Percentiles rank a stretch among this genome's conserved stretches.
phyloP scores from a whole-genome alignment of 1,140 invertebrate species.

The Drosophila gunungcola region DNA sequence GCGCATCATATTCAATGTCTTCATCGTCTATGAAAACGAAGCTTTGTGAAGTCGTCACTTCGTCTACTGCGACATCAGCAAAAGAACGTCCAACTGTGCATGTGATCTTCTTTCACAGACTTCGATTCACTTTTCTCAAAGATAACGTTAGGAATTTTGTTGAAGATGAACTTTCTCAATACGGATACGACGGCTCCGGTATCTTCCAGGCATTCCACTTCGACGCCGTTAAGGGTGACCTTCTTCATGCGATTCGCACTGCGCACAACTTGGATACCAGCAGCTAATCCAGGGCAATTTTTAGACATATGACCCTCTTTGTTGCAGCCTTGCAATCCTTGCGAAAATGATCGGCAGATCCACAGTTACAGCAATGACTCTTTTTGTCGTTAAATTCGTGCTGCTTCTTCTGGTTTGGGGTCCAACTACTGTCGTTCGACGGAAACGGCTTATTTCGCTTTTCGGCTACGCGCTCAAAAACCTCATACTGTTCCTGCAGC shows the following conservation, averaged over 20 bases:
- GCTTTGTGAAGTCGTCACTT: neutral
- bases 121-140: neutral
- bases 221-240: no score
- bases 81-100: neutral
- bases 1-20: neutral
- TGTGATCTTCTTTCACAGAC: neutral
- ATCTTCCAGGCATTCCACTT: no score
- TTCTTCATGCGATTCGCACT: no score
- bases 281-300: neutral
- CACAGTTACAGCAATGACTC: constrained; percentile 1
- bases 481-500: no score
- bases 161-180: neutral
- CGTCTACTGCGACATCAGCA: neutral
- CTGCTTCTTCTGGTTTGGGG: neutral
- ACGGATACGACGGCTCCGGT: neutral
- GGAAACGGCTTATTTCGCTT: no score
- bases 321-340: neutral
- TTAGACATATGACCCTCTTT: neutral
- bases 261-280: no score
- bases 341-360: constrained; percentile 1
- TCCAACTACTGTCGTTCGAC: no score
- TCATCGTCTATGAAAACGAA: neutral
- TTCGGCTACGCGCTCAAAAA: no score
- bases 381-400: neutral
- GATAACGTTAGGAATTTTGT: neutral